Conservation (phyloP, 2,888 invertebrate genomes). For the Rotaria sp. region DNA sequence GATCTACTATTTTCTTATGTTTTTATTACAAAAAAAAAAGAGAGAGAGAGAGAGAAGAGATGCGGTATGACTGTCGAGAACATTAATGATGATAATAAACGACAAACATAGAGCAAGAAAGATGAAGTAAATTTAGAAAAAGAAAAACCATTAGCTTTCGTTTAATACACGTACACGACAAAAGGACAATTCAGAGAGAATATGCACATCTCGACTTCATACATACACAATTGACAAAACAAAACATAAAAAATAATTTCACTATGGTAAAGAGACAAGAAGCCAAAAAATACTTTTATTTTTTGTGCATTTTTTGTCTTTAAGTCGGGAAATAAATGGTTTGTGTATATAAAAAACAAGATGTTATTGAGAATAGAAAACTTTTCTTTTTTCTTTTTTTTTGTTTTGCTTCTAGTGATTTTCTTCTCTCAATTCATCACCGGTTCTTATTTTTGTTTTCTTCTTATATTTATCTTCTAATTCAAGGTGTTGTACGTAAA, state of each 20-base stretch:
- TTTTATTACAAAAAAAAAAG: neutral
- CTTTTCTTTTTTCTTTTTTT: too few relatives aligned
- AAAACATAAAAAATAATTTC: neutral
- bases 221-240: neutral
- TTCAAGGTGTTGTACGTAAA: neutral
- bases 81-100: neutral
- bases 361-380: conserved; percentile 13
- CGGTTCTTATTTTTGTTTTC: neutral
- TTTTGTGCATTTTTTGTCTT: neutral
- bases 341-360: neutral
- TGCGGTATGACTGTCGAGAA: neutral
- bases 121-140: neutral
- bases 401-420: neutral
- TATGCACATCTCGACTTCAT: neutral
- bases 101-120: neutral
- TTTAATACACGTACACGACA: neutral
- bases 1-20: neutral
- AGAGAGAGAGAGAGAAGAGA: neutral
- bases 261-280: neutral
- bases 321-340: neutral
- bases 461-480: neutral
- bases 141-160: neutral
- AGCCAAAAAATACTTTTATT: neutral
- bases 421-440: neutral
- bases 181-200: neutral